phyloP scores from a whole-genome alignment of 2,888 invertebrate species.

The Camptogramma bilineatum region DNA sequence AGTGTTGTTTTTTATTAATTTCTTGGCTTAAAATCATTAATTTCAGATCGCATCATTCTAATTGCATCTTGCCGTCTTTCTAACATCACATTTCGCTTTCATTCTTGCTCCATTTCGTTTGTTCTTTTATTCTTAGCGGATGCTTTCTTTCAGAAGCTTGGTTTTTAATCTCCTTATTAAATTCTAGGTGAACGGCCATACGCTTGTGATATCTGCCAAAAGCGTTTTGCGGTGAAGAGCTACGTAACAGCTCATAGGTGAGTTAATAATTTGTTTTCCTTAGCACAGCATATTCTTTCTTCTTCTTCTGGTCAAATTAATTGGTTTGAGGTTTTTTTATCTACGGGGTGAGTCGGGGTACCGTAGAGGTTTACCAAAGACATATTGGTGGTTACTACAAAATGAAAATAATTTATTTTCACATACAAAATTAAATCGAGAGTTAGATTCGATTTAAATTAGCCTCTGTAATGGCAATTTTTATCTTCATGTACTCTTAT shows the following conservation, averaged over 20 bases:
- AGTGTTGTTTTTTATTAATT: constrained; percentile 67
- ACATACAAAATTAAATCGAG: too few species aligned
- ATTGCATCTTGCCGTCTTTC: constrained; percentile 85
- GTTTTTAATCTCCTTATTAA: constrained; percentile 9
- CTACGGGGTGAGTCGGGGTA: too few species aligned
- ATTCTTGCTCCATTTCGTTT: constrained; percentile 58
- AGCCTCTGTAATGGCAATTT: too few species aligned
- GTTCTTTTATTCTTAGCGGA: constrained; percentile 1
- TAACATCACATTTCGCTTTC: constrained; percentile 72
- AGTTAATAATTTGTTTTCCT: constrained; percentile 27
- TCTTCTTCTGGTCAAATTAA: too few species aligned
- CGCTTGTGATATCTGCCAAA: constrained; percentile 92
- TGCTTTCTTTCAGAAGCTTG: constrained; percentile 2
- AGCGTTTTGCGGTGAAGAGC: constrained; percentile 92
- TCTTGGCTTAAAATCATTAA: constrained; percentile 74
- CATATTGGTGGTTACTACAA: too few species aligned
- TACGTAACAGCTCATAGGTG: constrained; percentile 91
- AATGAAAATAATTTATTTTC: too few species aligned
- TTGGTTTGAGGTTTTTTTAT: too few species aligned
- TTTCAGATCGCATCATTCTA: constrained; percentile 76
- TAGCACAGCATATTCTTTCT: neutral
- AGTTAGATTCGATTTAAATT: too few species aligned
- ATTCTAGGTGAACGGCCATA: constrained; percentile 90
- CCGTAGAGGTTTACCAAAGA: too few species aligned
- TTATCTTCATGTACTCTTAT: too few species aligned